Conservation (phyloP, 2,797 vertebrate genomes). For the Chloroceryle inda region DNA sequence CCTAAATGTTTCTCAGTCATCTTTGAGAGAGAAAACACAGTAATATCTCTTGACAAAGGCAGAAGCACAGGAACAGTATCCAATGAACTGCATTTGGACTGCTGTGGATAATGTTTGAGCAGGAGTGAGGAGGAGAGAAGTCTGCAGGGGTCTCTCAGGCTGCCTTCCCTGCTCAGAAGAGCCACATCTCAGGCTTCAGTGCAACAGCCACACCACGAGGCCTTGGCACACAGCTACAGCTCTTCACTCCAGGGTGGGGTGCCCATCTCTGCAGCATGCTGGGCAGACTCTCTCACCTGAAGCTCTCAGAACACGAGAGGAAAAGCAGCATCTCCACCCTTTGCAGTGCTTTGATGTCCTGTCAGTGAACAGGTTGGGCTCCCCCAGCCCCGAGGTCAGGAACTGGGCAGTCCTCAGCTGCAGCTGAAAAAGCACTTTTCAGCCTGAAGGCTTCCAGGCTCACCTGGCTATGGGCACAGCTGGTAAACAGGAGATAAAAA, state of each 20-base stretch:
- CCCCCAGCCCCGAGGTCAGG: rapidly evolving
- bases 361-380: not conserved
- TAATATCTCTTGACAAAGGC: not conserved
- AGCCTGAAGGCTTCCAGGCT: not conserved
- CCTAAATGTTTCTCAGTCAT: not conserved
- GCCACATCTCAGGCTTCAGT: not conserved
- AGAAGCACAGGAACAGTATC: not conserved
- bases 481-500: not conserved
- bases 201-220: not conserved
- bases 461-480: not conserved
- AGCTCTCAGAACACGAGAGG: not conserved
- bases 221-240: not conserved
- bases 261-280: not conserved
- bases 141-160: not conserved
- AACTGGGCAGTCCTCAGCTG: not conserved
- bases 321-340: not conserved
- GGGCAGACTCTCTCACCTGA: not conserved
- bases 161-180: not conserved
- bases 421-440: not conserved
- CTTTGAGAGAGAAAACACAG: not conserved
- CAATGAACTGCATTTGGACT: not conserved
- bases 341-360: too few relatives aligned
- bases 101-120: not conserved
- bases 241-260: not conserved
- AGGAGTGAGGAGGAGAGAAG: not conserved